phyloP scores from a whole-genome alignment of 2,797 vertebrate species.

The Acrossocheilus fasciatus region DNA sequence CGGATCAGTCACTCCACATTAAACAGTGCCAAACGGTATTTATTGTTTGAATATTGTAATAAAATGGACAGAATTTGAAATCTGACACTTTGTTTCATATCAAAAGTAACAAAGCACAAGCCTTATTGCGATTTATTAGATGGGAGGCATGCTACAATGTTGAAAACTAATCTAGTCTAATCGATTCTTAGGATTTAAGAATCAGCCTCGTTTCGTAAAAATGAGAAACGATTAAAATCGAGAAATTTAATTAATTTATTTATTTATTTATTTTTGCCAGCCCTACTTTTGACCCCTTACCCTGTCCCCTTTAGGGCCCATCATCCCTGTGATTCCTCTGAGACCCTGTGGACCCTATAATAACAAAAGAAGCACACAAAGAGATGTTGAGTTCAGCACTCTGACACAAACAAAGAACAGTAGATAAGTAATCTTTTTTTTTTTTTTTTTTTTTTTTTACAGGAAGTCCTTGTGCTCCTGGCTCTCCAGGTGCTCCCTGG shows the following conservation, averaged over 20 bases:
- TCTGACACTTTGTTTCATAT: not conserved
- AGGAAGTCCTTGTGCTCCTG: slow-evolving; percentile 89
- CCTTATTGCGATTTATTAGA: not conserved
- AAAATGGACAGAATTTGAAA: not conserved
- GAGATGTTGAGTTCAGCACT: slow-evolving; percentile 9
- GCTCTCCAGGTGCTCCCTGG: slow-evolving; percentile 85
- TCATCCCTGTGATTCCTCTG: slow-evolving; percentile 87
- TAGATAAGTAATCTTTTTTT: not conserved
- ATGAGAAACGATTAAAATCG: too few relatives aligned
- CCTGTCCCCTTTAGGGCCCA: slow-evolving; percentile 89
- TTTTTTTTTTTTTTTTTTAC: slow-evolving; percentile 74
- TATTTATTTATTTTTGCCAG: not conserved
- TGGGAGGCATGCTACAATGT: not conserved
- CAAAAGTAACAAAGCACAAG: not conserved
- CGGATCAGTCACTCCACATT: not conserved
- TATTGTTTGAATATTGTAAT: not conserved
- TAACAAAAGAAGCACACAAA: slow-evolving; percentile 67
- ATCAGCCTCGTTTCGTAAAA: too few relatives aligned
- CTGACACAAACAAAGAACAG: not conserved
- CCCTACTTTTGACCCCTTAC: slow-evolving; percentile 74
- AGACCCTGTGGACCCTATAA: slow-evolving; percentile 87
- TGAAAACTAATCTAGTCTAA: not conserved
- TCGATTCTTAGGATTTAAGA: not conserved
- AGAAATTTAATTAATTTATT: too few relatives aligned
- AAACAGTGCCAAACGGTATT: not conserved